These are phyloP conservation scores for Conomelus anceps DNA, from an alignment of 2,888 invertebrate genomes.

Conservation along the genomic window DNA sequence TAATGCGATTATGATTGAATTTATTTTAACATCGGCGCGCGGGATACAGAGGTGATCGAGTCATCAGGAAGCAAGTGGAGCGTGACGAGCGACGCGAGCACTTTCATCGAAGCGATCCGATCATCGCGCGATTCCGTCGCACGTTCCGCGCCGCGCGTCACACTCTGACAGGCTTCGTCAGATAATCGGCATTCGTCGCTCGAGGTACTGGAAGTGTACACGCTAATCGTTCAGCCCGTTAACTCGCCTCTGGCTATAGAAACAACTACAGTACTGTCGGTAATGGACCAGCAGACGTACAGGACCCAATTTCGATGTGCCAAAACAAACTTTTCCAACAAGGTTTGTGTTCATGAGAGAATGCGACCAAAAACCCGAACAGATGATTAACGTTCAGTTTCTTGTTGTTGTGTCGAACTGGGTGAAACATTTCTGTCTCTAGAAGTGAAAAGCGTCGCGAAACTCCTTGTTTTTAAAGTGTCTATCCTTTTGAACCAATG, in stretches of 20 bases:
- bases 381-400: not conserved
- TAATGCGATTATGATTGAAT: not conserved
- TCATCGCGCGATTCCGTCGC: not conserved
- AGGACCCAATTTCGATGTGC: not conserved
- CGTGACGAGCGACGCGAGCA: not conserved
- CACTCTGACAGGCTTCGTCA: conserved; percentile 10
- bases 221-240: not conserved
- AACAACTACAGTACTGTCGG: not conserved
- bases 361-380: not conserved
- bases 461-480: not conserved
- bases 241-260: not conserved
- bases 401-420: not conserved
- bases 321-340: not conserved
- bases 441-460: not conserved
- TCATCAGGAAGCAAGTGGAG: not conserved
- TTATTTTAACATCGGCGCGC: not conserved
- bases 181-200: conserved; percentile 34
- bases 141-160: conserved; percentile 10
- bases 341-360: not conserved
- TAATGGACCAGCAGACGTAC: not conserved
- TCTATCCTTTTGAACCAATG: too few species aligned
- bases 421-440: not conserved
- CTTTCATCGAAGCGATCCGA: not conserved
- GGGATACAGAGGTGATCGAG: not conserved
- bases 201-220: not conserved